Evolutionary conservation across 2,888 invertebrate genomes (phyloP), one percentile per base, ranked within the genome.

Genomic region (Orchesella flavescens): DNA sequence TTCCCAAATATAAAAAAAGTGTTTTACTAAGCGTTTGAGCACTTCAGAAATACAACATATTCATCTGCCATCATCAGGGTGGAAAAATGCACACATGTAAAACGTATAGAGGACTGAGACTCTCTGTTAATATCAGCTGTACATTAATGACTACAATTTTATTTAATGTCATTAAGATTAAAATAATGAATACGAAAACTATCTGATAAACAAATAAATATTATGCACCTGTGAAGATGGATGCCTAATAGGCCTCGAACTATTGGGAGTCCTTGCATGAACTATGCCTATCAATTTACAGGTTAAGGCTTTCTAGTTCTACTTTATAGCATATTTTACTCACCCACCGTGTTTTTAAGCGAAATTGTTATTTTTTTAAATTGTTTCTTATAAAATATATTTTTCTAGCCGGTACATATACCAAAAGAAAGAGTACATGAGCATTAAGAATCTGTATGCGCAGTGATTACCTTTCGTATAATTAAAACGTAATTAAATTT

Each of bases 121-220:
- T 34, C 34, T 34, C 34, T 34, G 34, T 7, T 34, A 2, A 34
- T 69, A 61, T 69, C 57, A 49, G 23, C 5, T 77, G 59, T n/a
- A 69, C 24, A 59, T 34, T 77, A 49, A 77, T 77, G 69, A 69
- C 46, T 59, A 59, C 59, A 34, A 7, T 77, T 65, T 77, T 69
- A 69, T 77, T 59, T 77, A 69, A 69, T 69, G 77, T 46, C 69
- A 77, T 77, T 77, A 77, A 68, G 77, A 77, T 77, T 69, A 77
- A 46, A 69, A 77, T 77, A 77, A 77, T 77, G 77, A 77, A 68
- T 69, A 66, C 69, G 69, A 69, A 68, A 68, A 46, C 59, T 46
- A 69, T 77, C 68, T 77, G 69, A 69, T 59, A 77, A 69, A 49
- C 53, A 76, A 66, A 55, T 74, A 59, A 59, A 63, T 65, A 75